phyloP scores from a whole-genome alignment of 2,888 invertebrate species.

The Theodoxus fluviatilis region DNA sequence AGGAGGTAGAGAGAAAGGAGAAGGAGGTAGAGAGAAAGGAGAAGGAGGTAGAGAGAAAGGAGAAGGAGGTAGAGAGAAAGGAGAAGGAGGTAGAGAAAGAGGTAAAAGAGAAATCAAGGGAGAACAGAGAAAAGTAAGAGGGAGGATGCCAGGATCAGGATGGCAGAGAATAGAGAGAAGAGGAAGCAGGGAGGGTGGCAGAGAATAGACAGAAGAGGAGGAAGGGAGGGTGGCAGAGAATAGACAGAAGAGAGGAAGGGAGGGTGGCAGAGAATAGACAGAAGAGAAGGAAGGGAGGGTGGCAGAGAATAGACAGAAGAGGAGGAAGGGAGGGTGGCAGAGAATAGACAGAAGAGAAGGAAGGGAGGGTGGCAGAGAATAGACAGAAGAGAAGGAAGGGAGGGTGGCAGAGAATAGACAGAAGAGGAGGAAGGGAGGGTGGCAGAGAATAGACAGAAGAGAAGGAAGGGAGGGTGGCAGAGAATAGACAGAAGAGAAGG shows the following conservation, averaged over 20 bases:
- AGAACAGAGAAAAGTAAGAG: neutral
- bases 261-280: neutral
- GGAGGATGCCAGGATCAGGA: neutral
- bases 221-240: neutral
- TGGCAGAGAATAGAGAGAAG: neutral
- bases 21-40: too few species aligned
- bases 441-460: too few species aligned
- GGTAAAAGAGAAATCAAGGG: neutral
- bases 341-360: too few species aligned
- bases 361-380: too few species aligned
- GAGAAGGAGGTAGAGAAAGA: neutral
- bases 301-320: too few species aligned
- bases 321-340: too few species aligned
- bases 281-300: neutral
- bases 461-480: too few species aligned
- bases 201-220: neutral
- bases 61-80: neutral
- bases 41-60: too few species aligned
- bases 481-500: too few species aligned
- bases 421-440: too few species aligned
- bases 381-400: too few species aligned
- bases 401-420: too few species aligned
- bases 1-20: neutral
- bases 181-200: neutral
- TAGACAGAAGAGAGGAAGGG: neutral